Evolutionary conservation across 2,113 vertebrate genomes (phyloP).

Genomic region (Eupsittula cactorum): DNA sequence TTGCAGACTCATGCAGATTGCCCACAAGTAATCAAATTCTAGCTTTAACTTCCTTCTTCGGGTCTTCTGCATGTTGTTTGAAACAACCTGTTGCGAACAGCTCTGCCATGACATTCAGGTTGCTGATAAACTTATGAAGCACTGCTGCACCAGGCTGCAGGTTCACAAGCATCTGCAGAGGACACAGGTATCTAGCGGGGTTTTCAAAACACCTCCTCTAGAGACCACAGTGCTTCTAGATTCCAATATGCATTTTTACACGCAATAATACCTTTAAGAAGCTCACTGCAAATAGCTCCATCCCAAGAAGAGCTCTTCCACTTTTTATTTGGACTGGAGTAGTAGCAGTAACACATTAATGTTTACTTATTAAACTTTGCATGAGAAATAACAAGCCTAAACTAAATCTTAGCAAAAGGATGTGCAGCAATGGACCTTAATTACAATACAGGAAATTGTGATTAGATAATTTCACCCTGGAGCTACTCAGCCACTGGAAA

Average conservation of each 20-base stretch:
- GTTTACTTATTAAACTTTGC: not conserved
- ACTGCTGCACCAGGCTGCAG: not conserved
- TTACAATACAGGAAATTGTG: not conserved
- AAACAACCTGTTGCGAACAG: not conserved
- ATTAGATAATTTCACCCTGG: not conserved
- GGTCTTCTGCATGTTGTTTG: not conserved
- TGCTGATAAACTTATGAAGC: rapidly evolving
- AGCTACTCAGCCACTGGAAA: not conserved
- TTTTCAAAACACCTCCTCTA: not conserved
- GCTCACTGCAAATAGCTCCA: not conserved
- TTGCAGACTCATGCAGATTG: not conserved
- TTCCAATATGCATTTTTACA: not conserved
- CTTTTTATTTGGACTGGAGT: not conserved
- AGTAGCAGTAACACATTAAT: not conserved
- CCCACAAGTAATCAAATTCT: not conserved
- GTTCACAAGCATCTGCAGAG: not conserved
- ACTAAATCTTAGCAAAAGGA: not conserved
- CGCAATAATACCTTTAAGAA: not conserved
- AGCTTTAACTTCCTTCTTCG: not conserved
- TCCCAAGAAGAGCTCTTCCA: not conserved
- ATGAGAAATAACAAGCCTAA: not conserved
- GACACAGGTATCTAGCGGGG: rapidly evolving
- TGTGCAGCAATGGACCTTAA: not conserved
- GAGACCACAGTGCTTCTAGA: not conserved
- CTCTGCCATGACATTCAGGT: not conserved